Evolutionary conservation across 2,888 invertebrate genomes (phyloP).

Genomic region (Magallana nippona): DNA sequence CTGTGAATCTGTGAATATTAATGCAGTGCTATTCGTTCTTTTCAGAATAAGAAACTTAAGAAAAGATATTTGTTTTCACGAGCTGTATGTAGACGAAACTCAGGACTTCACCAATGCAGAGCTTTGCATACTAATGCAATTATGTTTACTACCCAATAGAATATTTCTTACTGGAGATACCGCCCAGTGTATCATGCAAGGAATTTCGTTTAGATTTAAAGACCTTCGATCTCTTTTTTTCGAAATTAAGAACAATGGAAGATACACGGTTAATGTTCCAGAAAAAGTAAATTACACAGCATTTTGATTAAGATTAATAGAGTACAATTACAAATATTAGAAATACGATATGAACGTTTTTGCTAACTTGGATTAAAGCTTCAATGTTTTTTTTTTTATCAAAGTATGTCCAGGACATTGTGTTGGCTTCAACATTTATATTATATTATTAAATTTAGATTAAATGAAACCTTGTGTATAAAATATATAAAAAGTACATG

Average conservation of each 20-base stretch:
- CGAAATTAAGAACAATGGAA: constrained; percentile 11
- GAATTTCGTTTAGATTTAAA: constrained; percentile 68
- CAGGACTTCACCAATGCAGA: constrained; percentile 73
- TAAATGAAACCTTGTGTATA: no score
- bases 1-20: no score
- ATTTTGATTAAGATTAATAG: no score
- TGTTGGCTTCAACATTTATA: no score
- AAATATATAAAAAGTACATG: no score
- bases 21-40: not conserved
- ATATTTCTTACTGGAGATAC: constrained; percentile 70
- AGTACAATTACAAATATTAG: no score
- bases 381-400: no score
- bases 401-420: no score
- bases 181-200: constrained; percentile 72
- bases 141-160: constrained; percentile 64
- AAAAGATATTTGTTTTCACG: constrained; percentile 51
- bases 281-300: not conserved
- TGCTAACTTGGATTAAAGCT: no score
- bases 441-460: no score
- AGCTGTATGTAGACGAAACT: constrained; percentile 70
- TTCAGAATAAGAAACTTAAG: not conserved
- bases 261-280: constrained; percentile 34
- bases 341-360: no score
- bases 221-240: constrained; percentile 59
- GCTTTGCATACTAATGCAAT: constrained; percentile 61